phyloP scores from a whole-genome alignment of 2,888 invertebrate genomes.

The Suillia variegata region DNA sequence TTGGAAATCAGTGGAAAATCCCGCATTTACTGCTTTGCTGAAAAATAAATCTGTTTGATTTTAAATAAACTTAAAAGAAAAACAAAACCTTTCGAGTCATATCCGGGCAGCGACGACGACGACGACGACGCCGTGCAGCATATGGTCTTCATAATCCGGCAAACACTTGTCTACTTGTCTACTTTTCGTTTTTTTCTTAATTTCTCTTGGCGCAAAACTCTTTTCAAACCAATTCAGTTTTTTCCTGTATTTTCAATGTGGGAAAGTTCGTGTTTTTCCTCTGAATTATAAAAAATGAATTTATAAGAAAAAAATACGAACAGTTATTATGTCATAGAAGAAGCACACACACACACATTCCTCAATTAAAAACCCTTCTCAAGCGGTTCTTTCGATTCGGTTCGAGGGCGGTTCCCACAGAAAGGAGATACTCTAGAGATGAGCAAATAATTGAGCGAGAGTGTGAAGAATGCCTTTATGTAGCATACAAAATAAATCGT shows the following conservation, averaged over 20 bases:
- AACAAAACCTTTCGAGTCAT: neutral
- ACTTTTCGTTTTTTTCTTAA: conserved; percentile 1
- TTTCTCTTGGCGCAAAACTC: neutral
- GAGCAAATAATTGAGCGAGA: conserved; percentile 17
- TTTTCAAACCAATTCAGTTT: no score
- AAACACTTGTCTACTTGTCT: no score
- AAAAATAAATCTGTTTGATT: no score
- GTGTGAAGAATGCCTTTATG: conserved; percentile 18
- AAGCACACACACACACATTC: neutral
- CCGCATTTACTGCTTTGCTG: no score
- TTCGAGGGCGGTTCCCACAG: conserved; percentile 15
- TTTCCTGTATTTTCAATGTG: no score
- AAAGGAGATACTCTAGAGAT: neutral
- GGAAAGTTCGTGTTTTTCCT: neutral
- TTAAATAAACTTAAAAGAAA: no score
- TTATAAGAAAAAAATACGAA: conserved; percentile 6
- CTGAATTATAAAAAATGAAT: neutral
- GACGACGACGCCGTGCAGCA: neutral
- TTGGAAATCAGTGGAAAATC: neutral
- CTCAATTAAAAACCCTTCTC: conserved; percentile 10
- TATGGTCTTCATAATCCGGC: no score
- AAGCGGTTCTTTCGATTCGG: conserved; percentile 1
- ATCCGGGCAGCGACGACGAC: neutral
- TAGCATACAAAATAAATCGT: conserved; percentile 6
- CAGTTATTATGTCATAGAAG: conserved; percentile 30